Conservation (phyloP, 2,113 vertebrate species). For the Benthochromis sp. region DNA sequence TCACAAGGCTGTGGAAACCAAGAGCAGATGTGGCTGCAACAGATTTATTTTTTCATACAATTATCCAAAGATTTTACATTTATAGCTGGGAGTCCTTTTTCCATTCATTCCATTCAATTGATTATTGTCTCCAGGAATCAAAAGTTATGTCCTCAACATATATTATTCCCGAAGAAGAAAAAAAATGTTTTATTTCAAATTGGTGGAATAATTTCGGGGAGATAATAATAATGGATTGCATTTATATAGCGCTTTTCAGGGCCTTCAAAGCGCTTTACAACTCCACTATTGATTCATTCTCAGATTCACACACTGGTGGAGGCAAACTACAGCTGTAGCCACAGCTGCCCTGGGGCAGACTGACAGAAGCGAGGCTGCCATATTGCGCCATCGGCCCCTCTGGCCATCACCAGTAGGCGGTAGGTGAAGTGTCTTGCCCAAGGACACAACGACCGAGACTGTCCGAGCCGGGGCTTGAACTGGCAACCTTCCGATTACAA, state of each 20-base stretch:
- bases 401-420: accelerated
- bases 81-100: neutral
- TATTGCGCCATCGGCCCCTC: accelerated
- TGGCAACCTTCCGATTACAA: accelerated
- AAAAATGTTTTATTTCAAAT: neutral
- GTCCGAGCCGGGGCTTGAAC: accelerated
- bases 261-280: accelerated
- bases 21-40: neutral
- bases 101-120: neutral
- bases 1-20: neutral
- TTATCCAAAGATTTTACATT: neutral
- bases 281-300: neutral
- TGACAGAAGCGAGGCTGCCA: neutral
- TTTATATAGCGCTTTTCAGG: accelerated
- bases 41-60: neutral
- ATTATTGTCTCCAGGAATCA: neutral
- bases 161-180: neutral
- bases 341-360: neutral
- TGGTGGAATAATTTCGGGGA: neutral
- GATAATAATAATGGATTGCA: accelerated
- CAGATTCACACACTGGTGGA: neutral
- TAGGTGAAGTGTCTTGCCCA: neutral
- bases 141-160: neutral
- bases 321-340: neutral
- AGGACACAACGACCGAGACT: accelerated